Base-by-base conservation (phyloP, 2,888 invertebrate genomes). In the Criorhina ranunculi region DNA sequence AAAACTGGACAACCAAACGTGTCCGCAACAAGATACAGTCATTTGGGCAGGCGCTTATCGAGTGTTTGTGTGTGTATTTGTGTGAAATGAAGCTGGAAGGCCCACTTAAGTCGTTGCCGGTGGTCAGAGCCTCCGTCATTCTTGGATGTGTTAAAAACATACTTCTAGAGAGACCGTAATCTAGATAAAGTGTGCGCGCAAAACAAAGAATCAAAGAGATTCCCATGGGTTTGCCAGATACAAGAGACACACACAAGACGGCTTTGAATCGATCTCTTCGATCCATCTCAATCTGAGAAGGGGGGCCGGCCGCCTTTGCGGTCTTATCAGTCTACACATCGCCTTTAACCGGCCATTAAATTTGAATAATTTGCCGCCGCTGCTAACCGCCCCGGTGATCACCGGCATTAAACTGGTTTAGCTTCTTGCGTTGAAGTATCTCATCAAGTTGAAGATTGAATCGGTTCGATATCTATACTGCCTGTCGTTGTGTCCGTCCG, bases 341-440 rank as follows among this genome's bases (percentile, higher is more conserved):
- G 80, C 69, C 70, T 80, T 80, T 75, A 85, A 80, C 79, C 73
- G 76, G 80, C 85, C 75, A 85, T 80, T 85, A 80, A 80, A 85
- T 85, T 85, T 85, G 85, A 85, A 85, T 85, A 85, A 85, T 85
- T 85, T 70, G 80, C 85, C 85, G 80, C 80, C 70, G 64, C 75
- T 40, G 64, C 75, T 40, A 59, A 67, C 73, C 57, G 73, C 75
- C 70, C 80, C 59, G 49, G 35, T 72, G 73, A 72, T 80, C 66
- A 67, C 60, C 64, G 70, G 59, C 73, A 59, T 46, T 51, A 53
- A 85, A 85, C 83, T 59, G 69, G 83, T 85, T 82, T 66, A 59
- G 24, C 67, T 51, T 51, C 29, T 35, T 44, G 15, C 40, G 4
- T 29, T 15, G 40, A 62, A 60, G 40, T 55, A 59, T 66, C 62